Conservation (phyloP, 2,888 invertebrate genomes). For the Sinohyriopsis cumingii region DNA sequence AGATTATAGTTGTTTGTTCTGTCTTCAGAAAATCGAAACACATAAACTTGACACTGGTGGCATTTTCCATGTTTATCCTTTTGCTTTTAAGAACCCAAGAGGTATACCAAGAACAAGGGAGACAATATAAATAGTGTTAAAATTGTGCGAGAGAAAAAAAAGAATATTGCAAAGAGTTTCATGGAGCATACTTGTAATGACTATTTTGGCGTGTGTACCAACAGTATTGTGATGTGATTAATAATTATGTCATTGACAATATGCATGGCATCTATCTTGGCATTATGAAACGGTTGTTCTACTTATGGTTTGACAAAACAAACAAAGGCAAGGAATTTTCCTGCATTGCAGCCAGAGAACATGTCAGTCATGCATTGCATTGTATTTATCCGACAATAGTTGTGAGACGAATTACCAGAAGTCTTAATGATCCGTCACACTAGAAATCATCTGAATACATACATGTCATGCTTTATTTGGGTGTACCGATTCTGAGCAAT, state of each 20-base stretch:
- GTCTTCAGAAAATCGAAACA: no score
- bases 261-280: slow-evolving; percentile 23
- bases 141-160: no score
- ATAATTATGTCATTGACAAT: slow-evolving; percentile 20
- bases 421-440: slow-evolving; percentile 1
- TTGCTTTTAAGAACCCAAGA: no score
- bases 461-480: slow-evolving; percentile 15
- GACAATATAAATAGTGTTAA: no score
- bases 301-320: slow-evolving; percentile 13
- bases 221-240: slow-evolving; percentile 12
- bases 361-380: slow-evolving; percentile 3
- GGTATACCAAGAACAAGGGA: no score
- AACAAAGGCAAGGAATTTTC: slow-evolving; percentile 2
- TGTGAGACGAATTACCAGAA: slow-evolving; percentile 15
- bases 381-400: slow-evolving; percentile 15
- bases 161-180: no score
- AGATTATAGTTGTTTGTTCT: no score
- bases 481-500: slow-evolving; percentile 5
- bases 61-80: no score
- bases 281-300: slow-evolving; percentile 10
- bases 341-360: not conserved
- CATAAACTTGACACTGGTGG: no score
- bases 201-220: slow-evolving; percentile 12
- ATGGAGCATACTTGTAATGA: not conserved
- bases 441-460: slow-evolving; percentile 7